These are phyloP conservation scores for Hyperoplus lanceolatus DNA, from an alignment of 2,797 vertebrate genomes.

Conservation along the genomic window DNA sequence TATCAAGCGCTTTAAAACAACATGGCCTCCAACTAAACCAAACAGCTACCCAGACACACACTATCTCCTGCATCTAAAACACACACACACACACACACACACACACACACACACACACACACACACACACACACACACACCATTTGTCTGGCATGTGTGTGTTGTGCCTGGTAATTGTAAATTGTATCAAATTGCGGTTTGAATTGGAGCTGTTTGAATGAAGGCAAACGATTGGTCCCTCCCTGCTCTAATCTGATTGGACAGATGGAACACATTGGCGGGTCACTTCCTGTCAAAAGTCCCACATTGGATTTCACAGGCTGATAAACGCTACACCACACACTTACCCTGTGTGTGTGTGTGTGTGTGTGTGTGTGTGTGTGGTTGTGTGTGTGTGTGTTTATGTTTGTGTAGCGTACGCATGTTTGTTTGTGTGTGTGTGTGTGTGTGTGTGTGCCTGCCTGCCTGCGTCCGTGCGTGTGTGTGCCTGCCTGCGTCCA, in stretches of 20 bases:
- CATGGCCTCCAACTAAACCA: conserved; percentile 71
- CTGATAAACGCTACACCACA: conserved; percentile 60
- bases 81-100: conserved; percentile 47
- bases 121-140: conserved; percentile 52
- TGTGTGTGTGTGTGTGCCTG: too few species aligned
- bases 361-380: neutral
- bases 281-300: conserved; percentile 62
- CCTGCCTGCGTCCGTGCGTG: too few species aligned
- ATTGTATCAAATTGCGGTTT: conserved; percentile 75
- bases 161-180: conserved; percentile 70
- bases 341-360: conserved; percentile 28
- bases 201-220: conserved; percentile 70
- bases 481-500: too few species aligned
- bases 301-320: conserved; percentile 66
- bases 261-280: conserved; percentile 70
- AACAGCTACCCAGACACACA: conserved; percentile 69
- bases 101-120: conserved; percentile 32
- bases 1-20: conserved; percentile 74
- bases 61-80: conserved; percentile 73
- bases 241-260: conserved; percentile 73
- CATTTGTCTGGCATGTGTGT: conserved; percentile 71
- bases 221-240: conserved; percentile 55
- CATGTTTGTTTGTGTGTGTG: too few species aligned
- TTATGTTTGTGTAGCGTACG: too few species aligned
- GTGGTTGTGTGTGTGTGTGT: too few species aligned